These are phyloP conservation scores for Caenorhabditis sulstoni DNA, from an alignment of 2,888 invertebrate genomes.

Conservation along the genomic window DNA sequence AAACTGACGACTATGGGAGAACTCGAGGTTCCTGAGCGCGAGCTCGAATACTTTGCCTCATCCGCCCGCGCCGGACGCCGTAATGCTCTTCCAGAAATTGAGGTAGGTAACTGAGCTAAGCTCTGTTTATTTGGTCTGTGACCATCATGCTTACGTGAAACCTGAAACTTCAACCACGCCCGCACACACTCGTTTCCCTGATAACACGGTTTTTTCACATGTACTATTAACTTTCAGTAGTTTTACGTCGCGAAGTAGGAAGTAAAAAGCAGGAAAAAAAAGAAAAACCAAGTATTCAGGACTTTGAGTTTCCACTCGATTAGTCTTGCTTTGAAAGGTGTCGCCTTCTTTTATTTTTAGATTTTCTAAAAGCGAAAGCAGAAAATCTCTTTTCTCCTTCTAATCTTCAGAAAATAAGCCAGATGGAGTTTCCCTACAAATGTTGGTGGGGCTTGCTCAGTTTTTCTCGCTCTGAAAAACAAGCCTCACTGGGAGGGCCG, in stretches of 20 bases:
- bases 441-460: background rate
- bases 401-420: slow-evolving; percentile 11
- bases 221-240: background rate
- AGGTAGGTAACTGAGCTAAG: slow-evolving; percentile 50
- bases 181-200: slow-evolving; percentile 26
- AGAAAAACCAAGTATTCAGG: background rate
- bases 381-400: too few relatives aligned
- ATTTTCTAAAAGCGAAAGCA: background rate
- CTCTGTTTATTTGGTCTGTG: slow-evolving; percentile 34
- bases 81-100: slow-evolving; percentile 69
- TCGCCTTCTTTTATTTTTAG: background rate
- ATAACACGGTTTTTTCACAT: slow-evolving; percentile 30
- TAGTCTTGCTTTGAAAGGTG: background rate
- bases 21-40: slow-evolving; percentile 63
- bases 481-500: background rate
- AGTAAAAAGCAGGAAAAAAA: background rate
- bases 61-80: slow-evolving; percentile 67
- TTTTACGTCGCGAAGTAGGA: background rate
- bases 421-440: slow-evolving; percentile 4
- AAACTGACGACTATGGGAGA: slow-evolving; percentile 65
- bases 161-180: slow-evolving; percentile 37
- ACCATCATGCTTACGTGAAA: slow-evolving; percentile 39
- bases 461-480: slow-evolving; percentile 3
- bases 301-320: background rate
- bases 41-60: slow-evolving; percentile 64